Conservation (phyloP, 2,797 vertebrate species). For the Hoplostethus mediterraneus region DNA sequence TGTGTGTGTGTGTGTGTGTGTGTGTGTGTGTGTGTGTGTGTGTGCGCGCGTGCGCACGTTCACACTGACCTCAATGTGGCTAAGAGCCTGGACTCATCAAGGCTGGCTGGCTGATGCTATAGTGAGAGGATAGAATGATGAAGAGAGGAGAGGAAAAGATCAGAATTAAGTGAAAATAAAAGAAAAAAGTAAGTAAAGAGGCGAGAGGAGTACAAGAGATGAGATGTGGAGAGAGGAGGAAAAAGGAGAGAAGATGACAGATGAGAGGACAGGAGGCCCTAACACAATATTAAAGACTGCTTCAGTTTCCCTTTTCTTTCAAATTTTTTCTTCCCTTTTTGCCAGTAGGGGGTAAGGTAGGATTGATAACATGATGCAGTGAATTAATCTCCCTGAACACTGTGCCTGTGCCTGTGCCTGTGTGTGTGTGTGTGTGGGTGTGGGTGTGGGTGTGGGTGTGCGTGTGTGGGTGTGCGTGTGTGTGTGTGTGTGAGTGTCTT, state of each 20-base stretch:
- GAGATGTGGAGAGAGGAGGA: too few species aligned
- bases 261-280: conserved; percentile 21
- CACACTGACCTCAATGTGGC: conserved; percentile 96
- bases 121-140: conserved; percentile 83
- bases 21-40: conserved; percentile 2
- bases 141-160: conserved; percentile 69
- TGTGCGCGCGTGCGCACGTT: neutral
- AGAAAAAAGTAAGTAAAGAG: conserved; percentile 7
- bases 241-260: neutral
- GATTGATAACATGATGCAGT: conserved; percentile 78
- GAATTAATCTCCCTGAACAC: conserved; percentile 76
- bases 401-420: conserved; percentile 39
- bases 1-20: neutral
- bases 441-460: conserved; percentile 19
- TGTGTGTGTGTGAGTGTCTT: conserved; percentile 58
- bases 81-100: conserved; percentile 97
- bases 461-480: conserved; percentile 10
- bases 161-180: conserved; percentile 41
- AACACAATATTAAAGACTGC: conserved; percentile 28
- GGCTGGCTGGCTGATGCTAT: conserved; percentile 71
- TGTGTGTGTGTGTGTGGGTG: conserved; percentile 35
- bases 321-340: conserved; percentile 52
- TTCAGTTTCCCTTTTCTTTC: conserved; percentile 35
- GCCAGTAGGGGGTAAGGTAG: conserved; percentile 60
- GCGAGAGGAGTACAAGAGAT: neutral